Evolutionary conservation across 2,888 invertebrate genomes (phyloP).

Genomic region (Tridacna crocea): DNA sequence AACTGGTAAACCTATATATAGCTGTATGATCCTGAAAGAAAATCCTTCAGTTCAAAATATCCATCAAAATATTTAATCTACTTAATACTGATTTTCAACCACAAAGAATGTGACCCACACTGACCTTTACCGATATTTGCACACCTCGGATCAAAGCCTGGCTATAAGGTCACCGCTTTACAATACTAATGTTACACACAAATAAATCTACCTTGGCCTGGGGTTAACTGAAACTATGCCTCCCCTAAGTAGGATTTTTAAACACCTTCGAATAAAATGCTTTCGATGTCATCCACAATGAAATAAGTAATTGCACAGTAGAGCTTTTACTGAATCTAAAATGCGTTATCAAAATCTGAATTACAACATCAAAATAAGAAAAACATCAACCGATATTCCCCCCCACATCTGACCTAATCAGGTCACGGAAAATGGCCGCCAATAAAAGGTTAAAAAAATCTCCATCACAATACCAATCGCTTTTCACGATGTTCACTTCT

Average conservation of each 20-base stretch:
- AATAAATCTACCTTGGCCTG: not conserved
- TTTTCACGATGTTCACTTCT: not conserved
- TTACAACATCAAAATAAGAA: not conserved
- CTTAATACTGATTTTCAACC: not conserved
- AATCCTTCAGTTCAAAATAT: too few relatives aligned
- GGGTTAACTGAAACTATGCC: constrained; percentile 1
- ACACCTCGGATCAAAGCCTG: not conserved
- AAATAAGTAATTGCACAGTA: not conserved
- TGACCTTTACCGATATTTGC: constrained; percentile 1
- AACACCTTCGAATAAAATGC: not conserved
- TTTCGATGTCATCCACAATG: not conserved
- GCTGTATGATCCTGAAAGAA: too few relatives aligned
- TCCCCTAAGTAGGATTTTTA: not conserved
- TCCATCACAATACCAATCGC: constrained; percentile 7
- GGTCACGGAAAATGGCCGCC: constrained; percentile 61
- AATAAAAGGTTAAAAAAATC: constrained; percentile 35
- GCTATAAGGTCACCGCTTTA: not conserved
- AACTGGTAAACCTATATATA: too few relatives aligned
- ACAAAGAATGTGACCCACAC: constrained; percentile 1
- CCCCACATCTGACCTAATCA: constrained; percentile 47
- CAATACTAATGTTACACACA: not conserved
- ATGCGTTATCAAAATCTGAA: not conserved
- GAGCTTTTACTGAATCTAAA: not conserved
- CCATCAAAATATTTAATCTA: too few relatives aligned
- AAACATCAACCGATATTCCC: not conserved